Conservation (phyloP, 2,888 invertebrate species). For the Scotopteryx bipunctaria region DNA sequence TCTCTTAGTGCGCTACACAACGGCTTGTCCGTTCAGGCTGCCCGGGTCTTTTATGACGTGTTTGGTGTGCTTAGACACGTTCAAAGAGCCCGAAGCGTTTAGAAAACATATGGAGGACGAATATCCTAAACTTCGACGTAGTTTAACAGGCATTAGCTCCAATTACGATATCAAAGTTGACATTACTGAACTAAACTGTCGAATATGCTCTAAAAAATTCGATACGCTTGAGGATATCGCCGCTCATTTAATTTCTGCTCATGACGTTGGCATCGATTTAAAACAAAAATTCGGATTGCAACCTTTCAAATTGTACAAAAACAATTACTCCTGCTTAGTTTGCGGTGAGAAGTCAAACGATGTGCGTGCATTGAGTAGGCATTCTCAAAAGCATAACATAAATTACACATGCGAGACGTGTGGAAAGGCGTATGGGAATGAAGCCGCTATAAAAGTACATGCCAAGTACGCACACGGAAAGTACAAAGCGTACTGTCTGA, state of each 20-base stretch:
- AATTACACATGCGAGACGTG: constrained; percentile 36
- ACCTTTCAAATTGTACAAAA: constrained; percentile 33
- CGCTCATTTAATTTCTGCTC: constrained; percentile 40
- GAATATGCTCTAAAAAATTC: constrained; percentile 40
- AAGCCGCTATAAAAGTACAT: constrained; percentile 27
- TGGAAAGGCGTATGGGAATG: constrained; percentile 32
- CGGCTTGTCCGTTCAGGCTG: constrained; percentile 55
- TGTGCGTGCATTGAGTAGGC: constrained; percentile 32
- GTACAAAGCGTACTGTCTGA: constrained; percentile 26
- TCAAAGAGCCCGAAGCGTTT: constrained; percentile 43
- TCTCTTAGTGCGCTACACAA: constrained; percentile 47
- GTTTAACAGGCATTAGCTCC: constrained; percentile 11
- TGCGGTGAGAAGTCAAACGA: constrained; percentile 31
- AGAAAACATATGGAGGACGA: constrained; percentile 49
- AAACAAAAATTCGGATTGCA: constrained; percentile 42
- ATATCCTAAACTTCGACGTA: constrained; percentile 36
- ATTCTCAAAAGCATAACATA: constrained; percentile 31
- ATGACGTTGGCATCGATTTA: constrained; percentile 36
- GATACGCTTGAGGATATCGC: constrained; percentile 42
- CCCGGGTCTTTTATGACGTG: constrained; percentile 44
- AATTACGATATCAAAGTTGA: constrained; percentile 35
- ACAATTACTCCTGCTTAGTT: constrained; percentile 26
- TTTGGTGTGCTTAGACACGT: constrained; percentile 48
- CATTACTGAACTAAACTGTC: constrained; percentile 43
- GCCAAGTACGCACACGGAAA: constrained; percentile 24